Evolutionary conservation across 2,888 invertebrate genomes (phyloP).

Genomic region (Periphyllus acericola): DNA sequence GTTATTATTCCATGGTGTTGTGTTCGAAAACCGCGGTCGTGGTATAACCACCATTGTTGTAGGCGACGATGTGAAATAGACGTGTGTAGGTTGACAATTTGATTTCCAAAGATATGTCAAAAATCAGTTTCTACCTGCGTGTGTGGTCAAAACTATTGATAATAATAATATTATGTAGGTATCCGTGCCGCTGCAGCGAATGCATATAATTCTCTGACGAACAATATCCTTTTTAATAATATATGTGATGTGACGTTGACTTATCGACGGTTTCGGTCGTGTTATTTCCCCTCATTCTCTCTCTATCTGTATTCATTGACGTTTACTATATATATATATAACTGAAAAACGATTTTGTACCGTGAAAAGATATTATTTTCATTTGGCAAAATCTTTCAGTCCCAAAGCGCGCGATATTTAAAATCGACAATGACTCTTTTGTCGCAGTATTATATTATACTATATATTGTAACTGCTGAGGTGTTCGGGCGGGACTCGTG

Average conservation of each 20-base stretch:
- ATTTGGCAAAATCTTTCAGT: constrained; percentile 18
- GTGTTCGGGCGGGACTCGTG: constrained; percentile 19
- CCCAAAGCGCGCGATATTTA: constrained; percentile 13
- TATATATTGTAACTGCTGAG: neutral
- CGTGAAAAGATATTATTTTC: constrained; percentile 42
- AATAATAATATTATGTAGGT: constrained; percentile 17
- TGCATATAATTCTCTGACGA: constrained; percentile 12
- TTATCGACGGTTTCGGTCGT: constrained; percentile 39
- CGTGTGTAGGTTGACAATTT: constrained; percentile 52
- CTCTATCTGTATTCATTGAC: constrained; percentile 28
- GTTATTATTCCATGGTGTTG: constrained; percentile 1
- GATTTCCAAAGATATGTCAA: constrained; percentile 57
- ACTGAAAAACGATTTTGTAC: constrained; percentile 31
- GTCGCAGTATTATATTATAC: neutral
- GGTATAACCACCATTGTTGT: constrained; percentile 28
- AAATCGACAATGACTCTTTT: constrained; percentile 43
- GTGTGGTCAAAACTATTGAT: constrained; percentile 58
- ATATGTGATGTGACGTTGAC: constrained; percentile 39
- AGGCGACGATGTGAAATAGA: constrained; percentile 29
- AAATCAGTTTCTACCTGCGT: constrained; percentile 41
- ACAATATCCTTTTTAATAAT: constrained; percentile 45
- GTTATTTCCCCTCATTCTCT: neutral
- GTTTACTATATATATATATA: constrained; percentile 5
- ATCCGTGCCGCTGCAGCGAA: neutral
- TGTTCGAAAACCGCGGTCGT: neutral